These are phyloP conservation scores for Drosophila hamatofila DNA, from an alignment of 2,888 invertebrate species.

Conservation along the genomic window DNA sequence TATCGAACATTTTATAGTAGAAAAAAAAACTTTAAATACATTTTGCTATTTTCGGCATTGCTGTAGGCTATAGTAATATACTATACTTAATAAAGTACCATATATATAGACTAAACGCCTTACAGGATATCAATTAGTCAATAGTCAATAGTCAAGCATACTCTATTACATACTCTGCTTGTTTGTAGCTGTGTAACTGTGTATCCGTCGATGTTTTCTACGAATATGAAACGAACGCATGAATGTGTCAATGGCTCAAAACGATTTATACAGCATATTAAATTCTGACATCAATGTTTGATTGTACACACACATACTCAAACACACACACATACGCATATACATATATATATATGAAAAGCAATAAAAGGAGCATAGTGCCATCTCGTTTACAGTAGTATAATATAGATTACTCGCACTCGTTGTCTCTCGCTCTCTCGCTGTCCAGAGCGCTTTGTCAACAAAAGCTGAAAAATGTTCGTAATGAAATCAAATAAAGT, in stretches of 20 bases:
- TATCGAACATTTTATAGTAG: background rate
- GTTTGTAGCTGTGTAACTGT: conserved; percentile 11
- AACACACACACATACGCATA: conserved; percentile 13
- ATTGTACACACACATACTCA: conserved; percentile 58
- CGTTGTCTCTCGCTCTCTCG: conserved; percentile 9
- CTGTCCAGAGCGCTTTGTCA: conserved; percentile 41
- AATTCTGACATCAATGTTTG: conserved; percentile 82
- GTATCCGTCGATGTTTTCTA: conserved; percentile 38
- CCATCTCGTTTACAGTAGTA: conserved; percentile 7
- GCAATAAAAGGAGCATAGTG: conserved; percentile 47
- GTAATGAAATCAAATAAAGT: conserved; percentile 74
- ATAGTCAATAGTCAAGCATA: conserved; percentile 15
- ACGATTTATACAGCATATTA: conserved; percentile 82
- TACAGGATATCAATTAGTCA: conserved; percentile 12
- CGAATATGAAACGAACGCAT: conserved; percentile 69
- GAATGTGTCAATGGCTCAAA: conserved; percentile 82
- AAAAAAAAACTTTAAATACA: background rate
- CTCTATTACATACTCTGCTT: background rate
- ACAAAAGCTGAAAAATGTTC: conserved; percentile 55
- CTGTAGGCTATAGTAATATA: too few species aligned
- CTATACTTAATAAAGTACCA: too few species aligned
- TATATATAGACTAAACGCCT: background rate
- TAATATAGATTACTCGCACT: background rate
- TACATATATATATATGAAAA: conserved; percentile 27
- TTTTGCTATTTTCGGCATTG: background rate